Conservation (phyloP, 1,140 invertebrate species). For the Drosophila ercepeae region DNA sequence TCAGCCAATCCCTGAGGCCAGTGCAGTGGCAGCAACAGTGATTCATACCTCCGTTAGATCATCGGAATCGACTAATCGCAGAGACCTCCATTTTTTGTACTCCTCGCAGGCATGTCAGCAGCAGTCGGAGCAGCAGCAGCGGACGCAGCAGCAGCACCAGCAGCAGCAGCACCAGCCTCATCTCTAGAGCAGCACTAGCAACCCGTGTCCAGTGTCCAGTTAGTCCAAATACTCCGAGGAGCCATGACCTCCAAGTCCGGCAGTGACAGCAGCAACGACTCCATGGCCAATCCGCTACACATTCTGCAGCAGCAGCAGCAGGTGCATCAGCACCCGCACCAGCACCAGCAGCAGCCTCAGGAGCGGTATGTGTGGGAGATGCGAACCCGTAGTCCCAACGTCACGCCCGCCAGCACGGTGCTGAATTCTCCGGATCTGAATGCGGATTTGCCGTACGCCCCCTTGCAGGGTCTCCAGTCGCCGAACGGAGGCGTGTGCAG, state of each 20-base stretch:
- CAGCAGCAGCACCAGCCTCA: not conserved
- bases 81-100: not conserved
- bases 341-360: constrained; percentile 46
- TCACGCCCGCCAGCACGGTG: constrained; percentile 83
- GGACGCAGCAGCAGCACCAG: constrained; percentile 6
- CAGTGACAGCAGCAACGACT: constrained; percentile 70
- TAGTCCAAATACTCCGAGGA: not conserved
- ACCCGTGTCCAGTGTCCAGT: not conserved
- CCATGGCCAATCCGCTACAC: constrained; percentile 55
- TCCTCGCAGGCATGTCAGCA: constrained; percentile 49
- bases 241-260: constrained; percentile 71
- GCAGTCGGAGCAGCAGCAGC: constrained; percentile 55
- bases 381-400: constrained; percentile 78
- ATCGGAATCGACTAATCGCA: constrained; percentile 38
- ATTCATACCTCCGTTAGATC: constrained; percentile 63
- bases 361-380: constrained; percentile 83
- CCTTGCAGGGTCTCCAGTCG: constrained; percentile 52
- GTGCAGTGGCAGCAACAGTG: constrained; percentile 31
- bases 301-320: constrained; percentile 19
- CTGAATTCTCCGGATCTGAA: constrained; percentile 82
- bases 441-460: constrained; percentile 61
- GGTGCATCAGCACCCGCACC: too few relatives aligned
- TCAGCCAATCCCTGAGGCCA: constrained; percentile 10
- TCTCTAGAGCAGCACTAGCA: constrained; percentile 16
- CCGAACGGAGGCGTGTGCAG: constrained; percentile 25